Evolutionary conservation across 2,888 invertebrate species (phyloP).

Genomic region (Phortica okadai): DNA sequence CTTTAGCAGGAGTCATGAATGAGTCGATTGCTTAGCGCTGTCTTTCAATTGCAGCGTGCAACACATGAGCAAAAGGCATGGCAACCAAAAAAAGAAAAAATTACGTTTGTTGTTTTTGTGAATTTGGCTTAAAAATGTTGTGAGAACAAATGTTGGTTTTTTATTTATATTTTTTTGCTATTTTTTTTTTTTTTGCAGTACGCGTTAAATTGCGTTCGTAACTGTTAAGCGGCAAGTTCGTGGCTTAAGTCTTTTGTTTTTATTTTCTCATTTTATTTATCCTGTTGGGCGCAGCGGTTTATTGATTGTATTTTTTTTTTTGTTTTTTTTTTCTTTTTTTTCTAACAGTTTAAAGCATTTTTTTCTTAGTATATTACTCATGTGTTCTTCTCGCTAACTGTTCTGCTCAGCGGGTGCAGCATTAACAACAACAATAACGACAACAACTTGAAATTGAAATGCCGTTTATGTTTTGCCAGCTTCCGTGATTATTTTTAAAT

Average conservation of each 20-base stretch:
- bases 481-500: background rate
- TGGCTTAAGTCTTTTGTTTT: background rate
- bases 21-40: conserved; percentile 8
- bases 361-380: background rate
- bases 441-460: background rate
- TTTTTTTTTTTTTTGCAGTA: background rate
- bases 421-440: too few species aligned
- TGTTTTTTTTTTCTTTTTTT: background rate
- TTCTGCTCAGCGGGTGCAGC: background rate
- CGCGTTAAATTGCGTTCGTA: conserved; percentile 29
- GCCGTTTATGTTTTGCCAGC: conserved; percentile 6
- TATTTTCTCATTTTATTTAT: background rate
- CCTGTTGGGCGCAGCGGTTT: background rate
- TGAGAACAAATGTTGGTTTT: conserved; percentile 69
- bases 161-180: conserved; percentile 4
- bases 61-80: background rate
- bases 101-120: conserved; percentile 32
- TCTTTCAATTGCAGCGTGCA: background rate
- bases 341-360: background rate
- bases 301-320: background rate
- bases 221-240: conserved; percentile 17
- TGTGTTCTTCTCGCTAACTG: background rate
- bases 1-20: conserved; percentile 32
- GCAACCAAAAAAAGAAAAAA: background rate
- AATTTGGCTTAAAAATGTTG: conserved; percentile 70